Base-by-base conservation (phyloP, 1,140 invertebrate genomes). In the Caerostris extrusa region DNA sequence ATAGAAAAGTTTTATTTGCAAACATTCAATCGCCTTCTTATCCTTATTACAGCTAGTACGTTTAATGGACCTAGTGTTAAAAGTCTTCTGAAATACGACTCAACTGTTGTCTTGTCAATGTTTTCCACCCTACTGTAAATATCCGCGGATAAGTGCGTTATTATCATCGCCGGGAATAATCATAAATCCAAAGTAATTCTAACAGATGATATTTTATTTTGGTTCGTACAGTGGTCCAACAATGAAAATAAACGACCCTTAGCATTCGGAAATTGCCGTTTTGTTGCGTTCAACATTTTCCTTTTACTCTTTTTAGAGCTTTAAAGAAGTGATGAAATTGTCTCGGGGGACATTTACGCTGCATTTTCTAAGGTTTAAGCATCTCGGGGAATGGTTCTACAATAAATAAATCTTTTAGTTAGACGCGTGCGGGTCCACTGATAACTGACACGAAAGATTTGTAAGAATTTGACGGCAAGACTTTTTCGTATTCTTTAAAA, bases 221-320 rank as follows among this genome's bases (percentile, higher is more conserved):
- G 10, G 34, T 55, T 83, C 6, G 14, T 56, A 19, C n/a, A 64
- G 55, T 17, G 5, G 17, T 83, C 17, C 67, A 19, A 61, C 89
- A 81, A 90, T 90, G 89, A 90, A 90, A 90, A 90, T 90, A 90
- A 90, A 90, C 89, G 89, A 90, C 67, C 69, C 19, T 50, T 34
- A 50, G 89, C 7, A 90, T 90, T 90, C 71, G 53, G 53, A 50
- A 91, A 91, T 91, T 91, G 90, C 90, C 67, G 34, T 91, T 90
- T 90, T 83, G 90, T 83, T 91, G 64, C 90, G 64, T 90, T 81
- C 64, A 91, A 91, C 90, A 91, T 85, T 91, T 91, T 91, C 77
- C 53, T 90, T 64, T 60, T 17, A 56, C 67, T 69, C 77, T 83
- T 83, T 91, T 83, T 91, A 91, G 17, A 58, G 77, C 90, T 56